These are phyloP conservation scores for Prionailurus bengalensis DNA, from an alignment of 2,113 vertebrate genomes.

Conservation along the genomic window DNA sequence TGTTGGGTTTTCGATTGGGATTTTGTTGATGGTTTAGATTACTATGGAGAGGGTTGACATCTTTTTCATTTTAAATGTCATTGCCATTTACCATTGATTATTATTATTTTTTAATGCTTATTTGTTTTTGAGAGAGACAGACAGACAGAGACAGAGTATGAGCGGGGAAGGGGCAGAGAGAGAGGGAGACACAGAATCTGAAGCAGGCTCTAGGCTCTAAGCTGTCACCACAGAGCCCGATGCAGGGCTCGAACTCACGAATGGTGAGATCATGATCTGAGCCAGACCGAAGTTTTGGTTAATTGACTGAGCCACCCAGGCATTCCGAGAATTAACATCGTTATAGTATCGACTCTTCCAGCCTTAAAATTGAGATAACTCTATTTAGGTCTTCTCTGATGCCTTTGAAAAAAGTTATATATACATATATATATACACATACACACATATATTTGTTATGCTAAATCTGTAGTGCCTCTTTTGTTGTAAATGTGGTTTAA, in stretches of 20 bases:
- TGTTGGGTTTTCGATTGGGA: slow-evolving; percentile 26
- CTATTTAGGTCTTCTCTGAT: slow-evolving; percentile 34
- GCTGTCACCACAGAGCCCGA: no score
- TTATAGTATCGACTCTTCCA: slow-evolving; percentile 36
- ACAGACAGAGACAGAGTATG: no score
- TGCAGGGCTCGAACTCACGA: no score
- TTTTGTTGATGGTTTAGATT: background rate
- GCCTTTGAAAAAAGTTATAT: slow-evolving; percentile 30
- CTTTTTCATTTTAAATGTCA: background rate
- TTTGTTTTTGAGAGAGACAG: no score
- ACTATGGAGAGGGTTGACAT: background rate
- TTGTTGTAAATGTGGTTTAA: slow-evolving; percentile 49
- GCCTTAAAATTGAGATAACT: slow-evolving; percentile 3
- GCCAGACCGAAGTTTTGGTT: no score
- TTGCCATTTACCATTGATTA: no score
- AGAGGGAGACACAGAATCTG: no score
- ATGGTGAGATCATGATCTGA: no score
- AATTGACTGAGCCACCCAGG: no score
- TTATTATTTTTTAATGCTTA: no score
- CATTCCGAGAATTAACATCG: background rate
- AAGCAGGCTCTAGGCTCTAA: no score
- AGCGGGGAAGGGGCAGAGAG: no score
- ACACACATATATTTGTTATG: background rate
- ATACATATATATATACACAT: background rate
- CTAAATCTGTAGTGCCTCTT: slow-evolving; percentile 38